phyloP scores from a whole-genome alignment of 2,888 invertebrate genomes.

The Andrena trimmerana region DNA sequence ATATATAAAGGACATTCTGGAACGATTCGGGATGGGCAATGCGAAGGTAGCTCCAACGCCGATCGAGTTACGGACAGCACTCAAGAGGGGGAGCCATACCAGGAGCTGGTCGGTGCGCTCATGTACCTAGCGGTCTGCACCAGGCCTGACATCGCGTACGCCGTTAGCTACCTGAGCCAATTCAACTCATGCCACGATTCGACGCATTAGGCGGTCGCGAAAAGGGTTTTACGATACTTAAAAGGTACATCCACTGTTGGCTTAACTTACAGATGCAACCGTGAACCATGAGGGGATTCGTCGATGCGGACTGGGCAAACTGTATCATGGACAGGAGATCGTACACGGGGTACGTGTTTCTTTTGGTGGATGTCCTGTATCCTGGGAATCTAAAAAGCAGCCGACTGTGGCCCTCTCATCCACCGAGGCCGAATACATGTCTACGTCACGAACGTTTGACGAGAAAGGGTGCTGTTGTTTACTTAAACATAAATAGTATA shows the following conservation, averaged over 20 bases:
- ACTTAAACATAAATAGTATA: too few species aligned
- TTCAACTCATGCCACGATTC: slow-evolving; percentile 1
- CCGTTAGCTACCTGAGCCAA: slow-evolving; percentile 57
- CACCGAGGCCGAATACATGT: slow-evolving; percentile 21
- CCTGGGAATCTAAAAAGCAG: slow-evolving; percentile 26
- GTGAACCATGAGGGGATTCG: not conserved
- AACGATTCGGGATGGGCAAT: not conserved
- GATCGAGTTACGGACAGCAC: not conserved
- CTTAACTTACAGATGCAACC: not conserved
- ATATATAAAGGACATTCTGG: not conserved
- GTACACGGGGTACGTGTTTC: not conserved
- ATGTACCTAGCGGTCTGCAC: not conserved
- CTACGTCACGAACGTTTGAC: too few species aligned
- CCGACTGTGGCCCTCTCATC: slow-evolving; percentile 18
- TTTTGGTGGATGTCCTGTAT: not conserved
- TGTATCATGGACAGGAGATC: not conserved
- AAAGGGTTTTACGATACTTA: slow-evolving; percentile 31
- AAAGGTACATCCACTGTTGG: slow-evolving; percentile 5
- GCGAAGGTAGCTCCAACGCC: not conserved
- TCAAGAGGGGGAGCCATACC: not conserved
- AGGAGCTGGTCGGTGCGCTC: not conserved
- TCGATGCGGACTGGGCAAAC: slow-evolving; percentile 28
- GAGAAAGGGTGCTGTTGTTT: too few species aligned
- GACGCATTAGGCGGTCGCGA: slow-evolving; percentile 5
- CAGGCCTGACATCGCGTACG: slow-evolving; percentile 56